These are phyloP conservation scores for Tetramorium parvispinum DNA, from an alignment of 1,140 invertebrate genomes.

Conservation along the genomic window DNA sequence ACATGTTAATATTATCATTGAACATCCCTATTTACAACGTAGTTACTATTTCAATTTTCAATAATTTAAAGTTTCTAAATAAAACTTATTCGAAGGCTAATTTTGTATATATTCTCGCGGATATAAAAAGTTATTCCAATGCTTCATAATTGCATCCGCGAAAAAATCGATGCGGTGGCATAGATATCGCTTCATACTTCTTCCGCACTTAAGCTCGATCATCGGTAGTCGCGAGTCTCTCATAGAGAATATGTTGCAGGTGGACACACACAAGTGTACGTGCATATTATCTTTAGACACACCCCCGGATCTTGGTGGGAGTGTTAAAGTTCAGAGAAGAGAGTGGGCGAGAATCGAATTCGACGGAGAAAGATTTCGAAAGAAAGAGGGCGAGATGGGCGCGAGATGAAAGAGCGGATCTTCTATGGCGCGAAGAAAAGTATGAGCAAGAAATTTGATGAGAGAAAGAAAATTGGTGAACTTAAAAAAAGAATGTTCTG, in stretches of 20 bases:
- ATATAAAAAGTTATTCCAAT: neutral
- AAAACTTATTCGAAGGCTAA: no score
- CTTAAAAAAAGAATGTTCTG: neutral
- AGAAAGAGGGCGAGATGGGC: slow-evolving; percentile 5
- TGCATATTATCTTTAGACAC: slow-evolving; percentile 76
- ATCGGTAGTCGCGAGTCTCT: slow-evolving; percentile 12
- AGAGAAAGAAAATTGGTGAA: neutral
- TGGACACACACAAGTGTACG: slow-evolving; percentile 58
- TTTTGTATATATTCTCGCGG: slow-evolving; percentile 22
- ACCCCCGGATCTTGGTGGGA: slow-evolving; percentile 56
- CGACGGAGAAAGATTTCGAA: slow-evolving; percentile 2
- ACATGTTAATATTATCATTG: neutral
- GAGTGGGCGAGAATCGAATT: slow-evolving; percentile 6
- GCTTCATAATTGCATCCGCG: neutral
- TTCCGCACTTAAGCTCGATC: slow-evolving; percentile 15
- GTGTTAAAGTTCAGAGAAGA: neutral
- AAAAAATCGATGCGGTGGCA: slow-evolving; percentile 15
- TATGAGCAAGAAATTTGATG: neutral
- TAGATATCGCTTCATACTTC: slow-evolving; percentile 45
- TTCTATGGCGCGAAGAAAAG: neutral
- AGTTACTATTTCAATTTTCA: neutral
- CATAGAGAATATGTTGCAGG: slow-evolving; percentile 39
- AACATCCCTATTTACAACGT: neutral
- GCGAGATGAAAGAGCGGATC: slow-evolving; percentile 17
- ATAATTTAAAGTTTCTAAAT: neutral